A percentile compares a stretch with the other conserved stretches of the same genome.
Evolutionary conservation across 2,113 vertebrate species (phyloP).

Genomic region (Hepsetus odoe): DNA sequence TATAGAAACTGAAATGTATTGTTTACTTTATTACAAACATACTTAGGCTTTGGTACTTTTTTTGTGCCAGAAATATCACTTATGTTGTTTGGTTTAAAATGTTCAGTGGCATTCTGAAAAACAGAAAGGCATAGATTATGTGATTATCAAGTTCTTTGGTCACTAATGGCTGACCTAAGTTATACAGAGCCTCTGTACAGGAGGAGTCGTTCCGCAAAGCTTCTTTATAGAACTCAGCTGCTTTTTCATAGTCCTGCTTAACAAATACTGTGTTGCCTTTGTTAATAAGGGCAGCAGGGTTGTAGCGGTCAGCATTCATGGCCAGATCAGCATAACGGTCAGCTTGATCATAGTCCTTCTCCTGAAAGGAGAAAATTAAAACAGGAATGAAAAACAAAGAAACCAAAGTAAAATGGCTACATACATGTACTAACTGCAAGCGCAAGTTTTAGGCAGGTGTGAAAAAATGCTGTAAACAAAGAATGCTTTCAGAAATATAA

Average conservation of each 20-base stretch:
- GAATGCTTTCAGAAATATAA: too few species aligned
- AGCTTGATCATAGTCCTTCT: constrained; percentile 90
- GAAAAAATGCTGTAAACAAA: too few species aligned
- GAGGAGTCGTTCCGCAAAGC: constrained; percentile 95
- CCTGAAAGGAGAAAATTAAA: constrained; percentile 71
- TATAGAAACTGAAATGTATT: too few species aligned
- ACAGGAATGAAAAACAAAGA: background rate
- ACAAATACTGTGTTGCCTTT: constrained; percentile 93
- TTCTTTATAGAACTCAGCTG: constrained; percentile 94
- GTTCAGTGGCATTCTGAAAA: background rate
- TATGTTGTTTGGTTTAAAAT: too few species aligned
- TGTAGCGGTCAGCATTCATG: constrained; percentile 91
- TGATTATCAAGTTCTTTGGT: background rate
- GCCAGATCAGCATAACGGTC: constrained; percentile 92
- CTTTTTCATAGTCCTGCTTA: constrained; percentile 89
- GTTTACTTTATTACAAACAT: too few species aligned
- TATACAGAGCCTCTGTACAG: constrained; percentile 95
- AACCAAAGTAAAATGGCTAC: background rate
- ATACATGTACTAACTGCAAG: too few species aligned
- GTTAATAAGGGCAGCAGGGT: constrained; percentile 92
- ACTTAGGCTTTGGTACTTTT: too few species aligned
- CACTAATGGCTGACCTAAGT: constrained; percentile 81
- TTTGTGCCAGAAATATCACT: too few species aligned
- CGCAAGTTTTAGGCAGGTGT: too few species aligned
- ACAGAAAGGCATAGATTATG: background rate